These are phyloP conservation scores for Harpagoxenus sublaevis DNA, from an alignment of 2,888 invertebrate genomes.

Conservation along the genomic window DNA sequence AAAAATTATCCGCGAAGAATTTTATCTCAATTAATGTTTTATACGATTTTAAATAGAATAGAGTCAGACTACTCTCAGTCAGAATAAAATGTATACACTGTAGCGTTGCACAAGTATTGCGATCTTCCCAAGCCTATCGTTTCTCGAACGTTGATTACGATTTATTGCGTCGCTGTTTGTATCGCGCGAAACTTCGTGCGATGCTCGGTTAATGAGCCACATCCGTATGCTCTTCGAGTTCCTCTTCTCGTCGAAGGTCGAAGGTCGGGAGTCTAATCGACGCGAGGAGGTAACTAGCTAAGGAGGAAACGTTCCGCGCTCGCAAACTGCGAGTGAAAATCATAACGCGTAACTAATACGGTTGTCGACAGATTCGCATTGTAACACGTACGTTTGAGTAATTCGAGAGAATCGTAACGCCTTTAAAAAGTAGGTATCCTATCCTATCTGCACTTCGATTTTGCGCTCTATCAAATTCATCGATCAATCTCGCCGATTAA, in stretches of 20 bases:
- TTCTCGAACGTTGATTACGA: slow-evolving; percentile 66
- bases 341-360: slow-evolving; percentile 16
- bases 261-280: slow-evolving; percentile 66
- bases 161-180: slow-evolving; percentile 66
- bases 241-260: slow-evolving; percentile 63
- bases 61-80: background rate
- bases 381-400: slow-evolving; percentile 3
- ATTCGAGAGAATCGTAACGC: slow-evolving; percentile 1
- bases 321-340: slow-evolving; percentile 1
- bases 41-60: background rate
- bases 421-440: background rate
- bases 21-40: background rate
- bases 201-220: slow-evolving; percentile 71
- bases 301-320: slow-evolving; percentile 10
- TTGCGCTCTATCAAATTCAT: background rate
- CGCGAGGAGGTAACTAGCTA: slow-evolving; percentile 45
- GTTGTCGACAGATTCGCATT: background rate
- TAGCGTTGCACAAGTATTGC: background rate
- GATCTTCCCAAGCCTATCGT: slow-evolving; percentile 45
- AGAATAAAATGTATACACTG: background rate
- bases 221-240: slow-evolving; percentile 68
- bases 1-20: background rate
- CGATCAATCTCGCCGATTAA: background rate
- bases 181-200: slow-evolving; percentile 69
- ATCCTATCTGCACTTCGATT: background rate